phyloP scores from a whole-genome alignment of 2,113 vertebrate genomes.

The Eurypyga helias region DNA sequence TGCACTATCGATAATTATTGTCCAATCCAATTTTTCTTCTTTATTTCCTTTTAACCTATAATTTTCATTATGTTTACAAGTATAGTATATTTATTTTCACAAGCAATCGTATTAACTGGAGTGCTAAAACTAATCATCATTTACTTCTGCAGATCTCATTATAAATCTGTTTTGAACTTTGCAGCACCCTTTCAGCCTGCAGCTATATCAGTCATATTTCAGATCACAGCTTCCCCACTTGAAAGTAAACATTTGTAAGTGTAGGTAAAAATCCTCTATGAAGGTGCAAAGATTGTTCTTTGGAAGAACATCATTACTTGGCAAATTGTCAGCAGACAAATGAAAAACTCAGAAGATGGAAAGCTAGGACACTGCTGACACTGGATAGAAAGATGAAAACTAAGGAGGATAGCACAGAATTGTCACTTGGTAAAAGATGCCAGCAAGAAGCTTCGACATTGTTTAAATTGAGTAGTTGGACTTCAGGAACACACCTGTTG shows the following conservation, averaged over 20 bases:
- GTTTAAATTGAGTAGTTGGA: neutral
- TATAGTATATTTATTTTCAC: neutral
- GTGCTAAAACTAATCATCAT: neutral
- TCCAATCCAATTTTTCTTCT: neutral
- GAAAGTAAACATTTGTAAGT: neutral
- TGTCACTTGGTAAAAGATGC: neutral
- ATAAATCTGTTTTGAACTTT: constrained; percentile 6
- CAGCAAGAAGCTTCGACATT: neutral
- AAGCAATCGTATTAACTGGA: neutral
- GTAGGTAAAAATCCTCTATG: neutral
- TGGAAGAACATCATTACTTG: neutral
- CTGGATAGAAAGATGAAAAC: neutral
- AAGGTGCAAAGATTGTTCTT: neutral
- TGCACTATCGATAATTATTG: constrained; percentile 34
- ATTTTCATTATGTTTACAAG: neutral
- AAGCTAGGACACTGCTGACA: neutral
- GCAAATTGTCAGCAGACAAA: neutral
- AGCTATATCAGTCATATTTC: neutral
- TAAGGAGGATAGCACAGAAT: neutral
- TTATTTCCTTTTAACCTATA: neutral
- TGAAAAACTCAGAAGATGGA: neutral
- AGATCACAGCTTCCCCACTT: neutral
- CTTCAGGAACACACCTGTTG: neutral
- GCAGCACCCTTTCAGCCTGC: neutral
- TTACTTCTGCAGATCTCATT: neutral